These are phyloP conservation scores for Aspidiotus destructor DNA, from an alignment of 2,888 invertebrate species.

Conservation along the genomic window DNA sequence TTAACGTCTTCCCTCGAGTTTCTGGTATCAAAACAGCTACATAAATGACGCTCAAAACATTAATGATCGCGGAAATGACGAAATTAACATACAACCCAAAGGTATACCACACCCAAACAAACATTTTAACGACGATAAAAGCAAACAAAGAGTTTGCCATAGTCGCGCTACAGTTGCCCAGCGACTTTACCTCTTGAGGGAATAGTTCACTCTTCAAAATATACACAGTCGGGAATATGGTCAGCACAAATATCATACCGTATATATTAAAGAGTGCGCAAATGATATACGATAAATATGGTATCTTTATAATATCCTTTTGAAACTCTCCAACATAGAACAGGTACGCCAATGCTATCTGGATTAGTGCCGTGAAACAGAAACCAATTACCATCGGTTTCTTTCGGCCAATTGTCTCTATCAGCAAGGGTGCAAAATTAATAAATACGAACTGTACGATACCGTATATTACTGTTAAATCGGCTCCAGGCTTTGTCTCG, in stretches of 20 bases:
- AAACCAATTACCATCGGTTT: conserved; percentile 22
- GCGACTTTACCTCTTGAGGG: conserved; percentile 12
- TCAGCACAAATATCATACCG: conserved; percentile 10
- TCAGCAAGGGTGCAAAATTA: conserved; percentile 17
- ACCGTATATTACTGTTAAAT: no score
- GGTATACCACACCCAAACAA: background rate
- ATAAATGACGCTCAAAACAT: background rate
- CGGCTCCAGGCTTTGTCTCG: no score
- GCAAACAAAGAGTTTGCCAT: conserved; percentile 7
- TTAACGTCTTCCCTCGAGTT: conserved; percentile 10
- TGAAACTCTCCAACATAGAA: background rate
- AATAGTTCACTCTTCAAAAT: conserved; percentile 17
- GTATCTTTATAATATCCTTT: background rate
- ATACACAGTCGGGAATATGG: background rate
- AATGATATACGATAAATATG: conserved; percentile 14
- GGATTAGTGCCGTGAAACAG: background rate
- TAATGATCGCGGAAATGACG: background rate
- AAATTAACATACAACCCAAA: conserved; percentile 16
- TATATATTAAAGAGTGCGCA: conserved; percentile 5
- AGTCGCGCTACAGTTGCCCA: conserved; percentile 3
- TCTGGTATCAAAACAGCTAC: conserved; percentile 12
- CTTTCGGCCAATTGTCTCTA: conserved; percentile 36
- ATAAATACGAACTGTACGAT: no score
- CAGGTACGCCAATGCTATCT: background rate
- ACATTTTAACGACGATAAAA: conserved; percentile 15